Evolutionary conservation across 1,140 invertebrate species (phyloP).

Genomic region (Heliconius himera): DNA sequence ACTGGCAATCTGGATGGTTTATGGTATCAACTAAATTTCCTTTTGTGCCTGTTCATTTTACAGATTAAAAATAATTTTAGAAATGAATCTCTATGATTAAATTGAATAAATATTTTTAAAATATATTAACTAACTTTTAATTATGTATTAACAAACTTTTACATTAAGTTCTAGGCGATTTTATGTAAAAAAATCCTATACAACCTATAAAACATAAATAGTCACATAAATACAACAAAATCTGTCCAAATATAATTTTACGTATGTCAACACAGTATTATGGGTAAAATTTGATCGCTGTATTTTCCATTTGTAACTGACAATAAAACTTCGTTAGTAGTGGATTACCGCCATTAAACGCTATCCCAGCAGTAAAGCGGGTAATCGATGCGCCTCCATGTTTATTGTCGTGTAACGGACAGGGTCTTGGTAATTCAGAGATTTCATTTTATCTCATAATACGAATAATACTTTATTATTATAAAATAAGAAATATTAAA

Average conservation of each 20-base stretch:
- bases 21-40: not conserved
- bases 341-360: slow-evolving; percentile 74
- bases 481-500: not conserved
- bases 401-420: slow-evolving; percentile 62
- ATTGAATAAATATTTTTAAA: no score
- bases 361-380: slow-evolving; percentile 65
- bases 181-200: not conserved
- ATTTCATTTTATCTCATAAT: not conserved
- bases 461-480: not conserved
- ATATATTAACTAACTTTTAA: no score
- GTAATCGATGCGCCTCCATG: slow-evolving; percentile 69
- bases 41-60: slow-evolving; percentile 1
- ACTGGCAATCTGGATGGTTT: slow-evolving; percentile 2
- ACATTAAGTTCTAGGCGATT: no score
- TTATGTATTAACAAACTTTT: no score
- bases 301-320: slow-evolving; percentile 46
- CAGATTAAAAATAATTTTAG: not conserved
- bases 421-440: slow-evolving; percentile 15
- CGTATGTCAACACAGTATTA: slow-evolving; percentile 7
- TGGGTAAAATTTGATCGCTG: slow-evolving; percentile 40
- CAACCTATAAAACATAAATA: not conserved
- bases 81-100: not conserved
- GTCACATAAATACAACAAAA: not conserved
- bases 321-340: slow-evolving; percentile 67
- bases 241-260: slow-evolving; percentile 2